phyloP scores from a whole-genome alignment of 2,113 vertebrate genomes.

The Tragelaphus strepsiceros region DNA sequence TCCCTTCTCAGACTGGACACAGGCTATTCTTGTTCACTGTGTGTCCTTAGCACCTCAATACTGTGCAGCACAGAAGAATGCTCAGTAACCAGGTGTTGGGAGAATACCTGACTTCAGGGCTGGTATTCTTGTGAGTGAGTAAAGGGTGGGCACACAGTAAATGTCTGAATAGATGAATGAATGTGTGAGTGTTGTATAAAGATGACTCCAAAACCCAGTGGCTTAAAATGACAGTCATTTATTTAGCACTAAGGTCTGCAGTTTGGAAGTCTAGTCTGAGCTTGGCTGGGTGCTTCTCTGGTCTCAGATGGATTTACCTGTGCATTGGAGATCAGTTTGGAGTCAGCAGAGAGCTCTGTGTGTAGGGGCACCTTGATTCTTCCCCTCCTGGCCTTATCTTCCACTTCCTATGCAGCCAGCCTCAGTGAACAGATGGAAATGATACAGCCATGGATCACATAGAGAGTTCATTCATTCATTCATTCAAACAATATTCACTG shows the following conservation, averaged over 20 bases:
- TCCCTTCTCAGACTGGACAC: background rate
- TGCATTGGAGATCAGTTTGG: background rate
- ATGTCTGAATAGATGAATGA: background rate
- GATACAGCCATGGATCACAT: background rate
- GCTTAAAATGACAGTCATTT: background rate
- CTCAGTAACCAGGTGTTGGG: background rate
- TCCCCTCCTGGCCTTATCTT: background rate
- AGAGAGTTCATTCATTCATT: background rate
- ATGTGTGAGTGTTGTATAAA: background rate
- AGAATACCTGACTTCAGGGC: background rate
- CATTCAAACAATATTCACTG: background rate
- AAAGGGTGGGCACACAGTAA: background rate
- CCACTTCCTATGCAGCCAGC: background rate
- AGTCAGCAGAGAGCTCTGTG: background rate
- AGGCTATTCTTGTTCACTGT: background rate
- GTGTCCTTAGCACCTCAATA: background rate
- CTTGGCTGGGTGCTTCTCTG: background rate
- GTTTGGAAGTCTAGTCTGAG: background rate
- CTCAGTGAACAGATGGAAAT: background rate
- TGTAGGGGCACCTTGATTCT: background rate
- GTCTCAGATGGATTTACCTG: background rate
- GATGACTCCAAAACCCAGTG: too few relatives aligned
- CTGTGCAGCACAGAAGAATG: background rate
- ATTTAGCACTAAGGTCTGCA: background rate
- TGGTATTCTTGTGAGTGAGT: background rate